phyloP scores from a whole-genome alignment of 2,797 vertebrate genomes.

The Pogoniulus pusillus region DNA sequence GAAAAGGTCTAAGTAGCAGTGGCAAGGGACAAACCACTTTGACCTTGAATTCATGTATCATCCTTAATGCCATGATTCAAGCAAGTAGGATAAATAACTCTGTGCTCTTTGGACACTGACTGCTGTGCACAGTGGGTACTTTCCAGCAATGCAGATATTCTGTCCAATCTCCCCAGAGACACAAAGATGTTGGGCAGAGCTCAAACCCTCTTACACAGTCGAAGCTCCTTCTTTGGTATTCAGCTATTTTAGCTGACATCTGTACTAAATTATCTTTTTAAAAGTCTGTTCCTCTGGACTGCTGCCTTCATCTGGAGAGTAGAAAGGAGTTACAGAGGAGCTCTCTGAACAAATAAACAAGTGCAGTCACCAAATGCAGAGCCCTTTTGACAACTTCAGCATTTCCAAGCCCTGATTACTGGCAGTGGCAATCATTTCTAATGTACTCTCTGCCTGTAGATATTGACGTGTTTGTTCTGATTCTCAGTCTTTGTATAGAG shows the following conservation, averaged over 20 bases:
- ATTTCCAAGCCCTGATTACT: conserved; percentile 15
- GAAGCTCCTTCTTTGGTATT: conserved; percentile 24
- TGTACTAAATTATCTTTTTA: conserved; percentile 32
- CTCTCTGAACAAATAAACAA: conserved; percentile 34
- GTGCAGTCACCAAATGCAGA: conserved; percentile 2
- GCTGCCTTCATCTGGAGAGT: neutral
- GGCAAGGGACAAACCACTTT: neutral
- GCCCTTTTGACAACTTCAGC: conserved; percentile 41
- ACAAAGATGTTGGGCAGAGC: neutral
- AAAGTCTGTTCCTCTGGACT: conserved; percentile 15
- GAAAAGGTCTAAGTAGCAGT: neutral
- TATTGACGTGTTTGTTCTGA: conserved; percentile 51
- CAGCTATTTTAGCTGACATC: conserved; percentile 43
- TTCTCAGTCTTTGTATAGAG: conserved; percentile 55
- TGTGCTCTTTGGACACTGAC: conserved; percentile 29
- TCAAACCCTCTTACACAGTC: neutral
- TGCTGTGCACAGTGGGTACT: neutral
- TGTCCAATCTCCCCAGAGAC: neutral
- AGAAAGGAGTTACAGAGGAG: conserved; percentile 30
- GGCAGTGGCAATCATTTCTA: conserved; percentile 17
- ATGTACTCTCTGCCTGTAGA: conserved; percentile 35
- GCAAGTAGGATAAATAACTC: conserved; percentile 37
- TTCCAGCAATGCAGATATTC: neutral
- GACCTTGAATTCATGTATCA: conserved; percentile 30
- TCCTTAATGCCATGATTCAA: conserved; percentile 20